A percentile compares a stretch with the other conserved stretches of the same genome.
phyloP scores from a whole-genome alignment of 1,140 invertebrate genomes.

The Aphidius gifuensis region DNA sequence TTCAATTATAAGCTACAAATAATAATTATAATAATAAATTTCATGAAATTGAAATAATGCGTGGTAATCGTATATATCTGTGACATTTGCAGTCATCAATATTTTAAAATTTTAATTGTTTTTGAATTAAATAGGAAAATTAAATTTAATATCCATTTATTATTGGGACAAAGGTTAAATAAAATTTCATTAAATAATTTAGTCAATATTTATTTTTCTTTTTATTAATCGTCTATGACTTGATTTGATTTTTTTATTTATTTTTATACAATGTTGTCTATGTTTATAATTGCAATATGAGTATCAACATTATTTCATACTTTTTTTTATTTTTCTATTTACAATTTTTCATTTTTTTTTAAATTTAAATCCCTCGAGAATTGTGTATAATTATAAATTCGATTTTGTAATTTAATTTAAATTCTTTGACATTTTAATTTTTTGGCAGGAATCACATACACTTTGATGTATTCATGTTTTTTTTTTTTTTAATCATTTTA shows the following conservation, averaged over 20 bases:
- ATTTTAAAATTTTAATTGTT: too few species aligned
- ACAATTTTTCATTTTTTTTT: slow-evolving; percentile 6
- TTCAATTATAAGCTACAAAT: too few species aligned
- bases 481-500: neutral
- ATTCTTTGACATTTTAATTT: neutral
- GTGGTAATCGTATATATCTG: too few species aligned
- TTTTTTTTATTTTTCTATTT: slow-evolving; percentile 11
- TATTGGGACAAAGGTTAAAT: too few species aligned
- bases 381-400: slow-evolving; percentile 9
- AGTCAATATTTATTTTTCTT: too few species aligned
- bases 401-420: neutral
- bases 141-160: too few species aligned
- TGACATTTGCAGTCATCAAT: too few species aligned
- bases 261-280: slow-evolving; percentile 18
- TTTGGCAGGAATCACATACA: slow-evolving; percentile 9
- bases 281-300: slow-evolving; percentile 10
- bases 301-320: slow-evolving; percentile 1
- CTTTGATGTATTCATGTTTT: neutral
- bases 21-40: too few species aligned
- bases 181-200: too few species aligned
- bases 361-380: neutral
- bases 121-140: too few species aligned
- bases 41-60: too few species aligned
- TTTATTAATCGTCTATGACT: too few species aligned
- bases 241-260: neutral